These are phyloP conservation scores for Austrolebias charrua DNA, from an alignment of 2,797 vertebrate genomes.

Conservation along the genomic window DNA sequence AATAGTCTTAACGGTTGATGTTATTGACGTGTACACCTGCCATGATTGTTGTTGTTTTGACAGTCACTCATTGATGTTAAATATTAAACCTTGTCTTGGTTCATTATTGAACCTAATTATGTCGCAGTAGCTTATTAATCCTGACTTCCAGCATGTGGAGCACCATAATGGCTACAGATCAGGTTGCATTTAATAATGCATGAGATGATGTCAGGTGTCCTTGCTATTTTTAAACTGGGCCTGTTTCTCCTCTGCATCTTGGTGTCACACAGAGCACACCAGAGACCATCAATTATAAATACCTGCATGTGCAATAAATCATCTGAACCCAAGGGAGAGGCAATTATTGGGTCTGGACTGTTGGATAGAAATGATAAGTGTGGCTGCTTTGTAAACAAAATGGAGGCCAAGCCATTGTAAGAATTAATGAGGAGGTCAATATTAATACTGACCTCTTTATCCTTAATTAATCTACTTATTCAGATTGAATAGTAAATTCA, in stretches of 20 bases:
- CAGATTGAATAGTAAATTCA: too few relatives aligned
- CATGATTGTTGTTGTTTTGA: too few relatives aligned
- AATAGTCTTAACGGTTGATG: too few relatives aligned
- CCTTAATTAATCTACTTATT: too few relatives aligned
- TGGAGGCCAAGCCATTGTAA: slow-evolving; percentile 30
- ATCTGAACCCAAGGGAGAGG: slow-evolving; percentile 19
- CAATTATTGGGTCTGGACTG: background rate
- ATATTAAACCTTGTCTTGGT: slow-evolving; percentile 3
- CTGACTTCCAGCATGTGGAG: slow-evolving; percentile 31
- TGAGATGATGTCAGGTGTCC: slow-evolving; percentile 66
- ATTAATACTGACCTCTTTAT: too few relatives aligned
- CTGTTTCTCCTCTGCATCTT: slow-evolving; percentile 57
- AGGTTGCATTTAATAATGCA: slow-evolving; percentile 73
- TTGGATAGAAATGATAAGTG: slow-evolving; percentile 4
- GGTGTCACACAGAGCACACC: slow-evolving; percentile 45
- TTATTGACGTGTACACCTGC: too few relatives aligned
- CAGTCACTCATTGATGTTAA: too few relatives aligned
- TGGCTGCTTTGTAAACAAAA: slow-evolving; percentile 44
- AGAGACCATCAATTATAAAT: slow-evolving; percentile 63
- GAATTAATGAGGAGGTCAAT: too few relatives aligned
- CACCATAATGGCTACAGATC: slow-evolving; percentile 61
- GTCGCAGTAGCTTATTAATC: slow-evolving; percentile 45
- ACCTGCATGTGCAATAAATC: slow-evolving; percentile 41
- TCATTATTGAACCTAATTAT: slow-evolving; percentile 41
- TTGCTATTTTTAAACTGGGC: slow-evolving; percentile 74